Conservation (phyloP, 2,113 vertebrate genomes). For the Scalopus aquaticus region DNA sequence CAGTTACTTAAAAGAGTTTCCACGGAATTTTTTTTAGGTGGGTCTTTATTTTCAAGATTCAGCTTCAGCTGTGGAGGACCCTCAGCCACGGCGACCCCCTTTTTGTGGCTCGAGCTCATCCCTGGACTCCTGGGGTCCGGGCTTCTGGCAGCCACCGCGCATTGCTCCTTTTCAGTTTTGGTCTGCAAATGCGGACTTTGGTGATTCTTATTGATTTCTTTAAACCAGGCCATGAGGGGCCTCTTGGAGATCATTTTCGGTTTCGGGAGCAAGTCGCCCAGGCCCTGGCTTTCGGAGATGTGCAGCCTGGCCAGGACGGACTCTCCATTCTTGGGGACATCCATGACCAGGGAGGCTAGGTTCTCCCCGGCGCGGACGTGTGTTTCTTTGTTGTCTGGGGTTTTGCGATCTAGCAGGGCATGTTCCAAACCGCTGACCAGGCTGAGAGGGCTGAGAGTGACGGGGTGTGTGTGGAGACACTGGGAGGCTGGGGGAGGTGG, state of each 20-base stretch:
- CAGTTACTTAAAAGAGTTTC: constrained; percentile 81
- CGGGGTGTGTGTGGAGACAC: constrained; percentile 26
- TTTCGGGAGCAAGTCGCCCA: constrained; percentile 57
- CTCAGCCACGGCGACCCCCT: constrained; percentile 64
- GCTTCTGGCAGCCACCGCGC: constrained; percentile 66
- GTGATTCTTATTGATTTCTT: constrained; percentile 83
- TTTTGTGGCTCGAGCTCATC: constrained; percentile 75
- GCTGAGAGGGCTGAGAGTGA: constrained; percentile 24
- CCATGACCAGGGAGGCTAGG: neutral
- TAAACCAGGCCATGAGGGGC: constrained; percentile 78
- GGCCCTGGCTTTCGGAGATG: constrained; percentile 67
- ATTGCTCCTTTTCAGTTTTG: constrained; percentile 78
- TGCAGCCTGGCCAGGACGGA: constrained; percentile 30
- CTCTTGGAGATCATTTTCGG: constrained; percentile 75
- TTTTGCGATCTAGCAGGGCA: constrained; percentile 48
- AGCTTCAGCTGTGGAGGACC: constrained; percentile 77
- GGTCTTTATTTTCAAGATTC: constrained; percentile 79
- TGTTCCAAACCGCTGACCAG: constrained; percentile 52
- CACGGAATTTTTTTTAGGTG: constrained; percentile 76
- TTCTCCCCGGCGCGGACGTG: neutral
- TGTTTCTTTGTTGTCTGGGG: constrained; percentile 34
- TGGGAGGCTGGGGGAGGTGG: constrained; percentile 28
- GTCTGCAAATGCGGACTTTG: constrained; percentile 53
- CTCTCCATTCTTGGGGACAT: constrained; percentile 61
- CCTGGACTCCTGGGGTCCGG: constrained; percentile 79